These are phyloP conservation scores for Callopanchax toddi DNA, from an alignment of 2,113 vertebrate genomes.

Conservation along the genomic window DNA sequence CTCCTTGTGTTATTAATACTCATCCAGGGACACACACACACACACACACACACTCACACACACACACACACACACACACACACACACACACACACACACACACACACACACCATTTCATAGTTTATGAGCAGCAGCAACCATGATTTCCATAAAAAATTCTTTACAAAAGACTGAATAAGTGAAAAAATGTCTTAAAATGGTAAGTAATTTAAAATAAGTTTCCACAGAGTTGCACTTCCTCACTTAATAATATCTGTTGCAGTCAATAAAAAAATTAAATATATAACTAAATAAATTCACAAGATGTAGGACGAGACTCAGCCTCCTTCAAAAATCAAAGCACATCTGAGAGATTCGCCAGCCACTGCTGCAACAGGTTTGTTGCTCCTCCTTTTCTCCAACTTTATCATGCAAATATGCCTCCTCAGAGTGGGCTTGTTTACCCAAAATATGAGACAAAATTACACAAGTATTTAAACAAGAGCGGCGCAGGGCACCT, in stretches of 20 bases:
- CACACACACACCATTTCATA: too few species aligned
- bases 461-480: conserved; percentile 49
- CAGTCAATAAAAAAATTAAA: conserved; percentile 42
- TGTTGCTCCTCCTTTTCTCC: conserved; percentile 33
- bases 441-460: conserved; percentile 41
- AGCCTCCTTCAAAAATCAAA: conserved; percentile 57
- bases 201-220: too few species aligned
- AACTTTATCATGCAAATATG: conserved; percentile 55
- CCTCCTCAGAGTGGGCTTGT: conserved; percentile 38
- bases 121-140: not conserved
- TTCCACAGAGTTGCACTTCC: not conserved
- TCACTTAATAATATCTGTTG: not conserved
- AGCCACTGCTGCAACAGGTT: conserved; percentile 57
- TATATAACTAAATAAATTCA: conserved; percentile 24
- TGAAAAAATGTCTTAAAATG: not conserved
- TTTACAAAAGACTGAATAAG: too few species aligned
- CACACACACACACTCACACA: too few species aligned
- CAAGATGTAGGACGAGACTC: conserved; percentile 22
- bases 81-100: too few species aligned
- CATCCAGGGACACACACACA: conserved; percentile 13
- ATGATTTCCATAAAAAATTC: conserved; percentile 13
- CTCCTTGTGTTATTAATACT: conserved; percentile 56
- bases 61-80: too few species aligned
- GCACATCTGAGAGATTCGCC: conserved; percentile 31
- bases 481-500: conserved; percentile 25